phyloP scores from a whole-genome alignment of 2,888 invertebrate genomes.

The Tinea trinotella region DNA sequence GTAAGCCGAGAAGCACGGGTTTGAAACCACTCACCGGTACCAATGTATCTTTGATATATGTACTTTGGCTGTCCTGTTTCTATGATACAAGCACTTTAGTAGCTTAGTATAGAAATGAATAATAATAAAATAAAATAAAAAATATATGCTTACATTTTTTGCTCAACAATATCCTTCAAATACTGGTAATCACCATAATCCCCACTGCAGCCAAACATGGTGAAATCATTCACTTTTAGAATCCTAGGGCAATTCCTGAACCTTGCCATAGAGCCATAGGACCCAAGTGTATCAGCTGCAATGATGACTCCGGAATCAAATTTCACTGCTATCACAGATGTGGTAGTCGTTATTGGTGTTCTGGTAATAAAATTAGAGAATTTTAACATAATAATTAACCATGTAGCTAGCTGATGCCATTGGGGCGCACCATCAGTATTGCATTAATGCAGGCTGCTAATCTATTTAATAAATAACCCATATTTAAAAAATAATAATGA shows the following conservation, averaged over 20 bases:
- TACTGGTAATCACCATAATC: slow-evolving; percentile 98
- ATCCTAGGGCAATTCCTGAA: slow-evolving; percentile 89
- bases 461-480: too few species aligned
- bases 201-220: slow-evolving; percentile 91
- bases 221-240: slow-evolving; percentile 89
- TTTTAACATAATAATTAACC: background rate
- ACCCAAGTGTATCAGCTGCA: slow-evolving; percentile 93
- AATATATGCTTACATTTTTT: slow-evolving; percentile 79
- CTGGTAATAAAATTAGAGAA: slow-evolving; percentile 39
- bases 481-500: too few species aligned
- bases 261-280: slow-evolving; percentile 94
- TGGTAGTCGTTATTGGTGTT: slow-evolving; percentile 89
- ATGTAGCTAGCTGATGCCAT: too few species aligned
- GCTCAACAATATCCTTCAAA: slow-evolving; percentile 85
- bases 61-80: too few species aligned
- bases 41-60: too few species aligned
- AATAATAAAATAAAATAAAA: too few species aligned
- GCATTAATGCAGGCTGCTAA: too few species aligned
- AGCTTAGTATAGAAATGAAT: too few species aligned
- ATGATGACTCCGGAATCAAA: slow-evolving; percentile 92
- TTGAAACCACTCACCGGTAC: too few species aligned
- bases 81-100: too few species aligned
- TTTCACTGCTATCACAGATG: slow-evolving; percentile 90
- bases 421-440: too few species aligned
- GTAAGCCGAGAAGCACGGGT: too few species aligned